A percentile compares a stretch with the other conserved stretches of the same genome.
Conservation (phyloP, 2,797 vertebrate genomes). For the Neosalanx taihuensis region DNA sequence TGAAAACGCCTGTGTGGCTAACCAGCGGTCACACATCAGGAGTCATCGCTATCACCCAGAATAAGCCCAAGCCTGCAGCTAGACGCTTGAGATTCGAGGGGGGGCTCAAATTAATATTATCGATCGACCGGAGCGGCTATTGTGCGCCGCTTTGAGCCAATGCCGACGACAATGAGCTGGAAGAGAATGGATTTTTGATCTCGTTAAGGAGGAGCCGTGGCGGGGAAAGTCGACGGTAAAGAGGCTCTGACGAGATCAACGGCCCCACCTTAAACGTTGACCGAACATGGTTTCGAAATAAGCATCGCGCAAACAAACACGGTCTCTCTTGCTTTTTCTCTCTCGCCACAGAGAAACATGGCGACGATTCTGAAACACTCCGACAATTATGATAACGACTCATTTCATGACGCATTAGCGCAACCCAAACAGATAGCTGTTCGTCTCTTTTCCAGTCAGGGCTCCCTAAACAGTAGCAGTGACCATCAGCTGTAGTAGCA, state of each 20-base stretch:
- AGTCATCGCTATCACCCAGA: slow-evolving; percentile 2
- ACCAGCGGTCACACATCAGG: background rate
- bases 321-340: background rate
- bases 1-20: background rate
- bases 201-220: slow-evolving; percentile 17
- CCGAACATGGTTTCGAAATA: background rate
- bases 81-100: slow-evolving; percentile 6
- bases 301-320: background rate
- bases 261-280: too few relatives aligned
- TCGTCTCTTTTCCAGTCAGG: slow-evolving; percentile 14
- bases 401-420: background rate
- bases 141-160: slow-evolving; percentile 37
- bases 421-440: background rate
- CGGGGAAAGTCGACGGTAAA: background rate
- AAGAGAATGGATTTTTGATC: slow-evolving; percentile 26
- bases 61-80: background rate
- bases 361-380: too few relatives aligned
- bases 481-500: slow-evolving; percentile 27
- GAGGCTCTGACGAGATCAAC: too few relatives aligned
- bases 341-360: background rate
- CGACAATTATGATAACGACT: background rate
- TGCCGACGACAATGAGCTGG: slow-evolving; percentile 8
- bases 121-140: slow-evolving; percentile 39
- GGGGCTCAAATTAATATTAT: slow-evolving; percentile 22
- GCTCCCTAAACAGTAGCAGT: slow-evolving; percentile 1